These are phyloP conservation scores for Pagrus major DNA, from an alignment of 2,113 vertebrate genomes.

Conservation along the genomic window DNA sequence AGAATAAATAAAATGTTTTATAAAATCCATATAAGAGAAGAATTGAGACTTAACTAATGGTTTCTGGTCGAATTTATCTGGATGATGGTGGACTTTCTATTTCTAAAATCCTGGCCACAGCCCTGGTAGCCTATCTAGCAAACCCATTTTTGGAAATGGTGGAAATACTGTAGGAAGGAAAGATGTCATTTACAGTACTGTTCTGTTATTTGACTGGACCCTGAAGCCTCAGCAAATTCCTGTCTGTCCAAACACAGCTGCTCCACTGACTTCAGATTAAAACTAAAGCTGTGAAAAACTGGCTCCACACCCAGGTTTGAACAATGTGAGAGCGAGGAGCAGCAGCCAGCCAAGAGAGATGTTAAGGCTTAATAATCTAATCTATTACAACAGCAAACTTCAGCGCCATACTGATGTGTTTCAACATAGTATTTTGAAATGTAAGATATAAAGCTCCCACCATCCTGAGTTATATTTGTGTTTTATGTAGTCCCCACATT, in stretches of 20 bases:
- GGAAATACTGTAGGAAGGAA: background rate
- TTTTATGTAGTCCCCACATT: conserved; percentile 1
- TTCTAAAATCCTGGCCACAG: no score
- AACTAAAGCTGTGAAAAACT: conserved; percentile 38
- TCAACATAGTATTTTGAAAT: background rate
- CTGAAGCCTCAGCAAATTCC: conserved; percentile 43
- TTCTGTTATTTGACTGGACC: conserved; percentile 14
- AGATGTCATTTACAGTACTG: conserved; percentile 15
- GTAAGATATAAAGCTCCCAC: background rate
- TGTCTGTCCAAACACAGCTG: conserved; percentile 66
- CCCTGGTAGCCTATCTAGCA: no score
- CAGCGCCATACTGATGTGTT: background rate
- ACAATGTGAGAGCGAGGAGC: conserved; percentile 16
- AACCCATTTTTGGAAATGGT: no score
- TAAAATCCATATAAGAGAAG: no score
- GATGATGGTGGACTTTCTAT: no score
- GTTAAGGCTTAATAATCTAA: background rate
- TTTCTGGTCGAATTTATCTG: no score
- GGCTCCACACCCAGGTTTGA: conserved; percentile 14
- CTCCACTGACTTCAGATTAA: conserved; percentile 33
- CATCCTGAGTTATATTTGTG: background rate
- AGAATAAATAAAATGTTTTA: no score
- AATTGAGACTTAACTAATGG: no score
- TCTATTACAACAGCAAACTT: background rate
- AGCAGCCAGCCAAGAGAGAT: conserved; percentile 2